Evolutionary conservation across 2,797 vertebrate species (phyloP).

Genomic region (Pagetopsis macropterus): DNA sequence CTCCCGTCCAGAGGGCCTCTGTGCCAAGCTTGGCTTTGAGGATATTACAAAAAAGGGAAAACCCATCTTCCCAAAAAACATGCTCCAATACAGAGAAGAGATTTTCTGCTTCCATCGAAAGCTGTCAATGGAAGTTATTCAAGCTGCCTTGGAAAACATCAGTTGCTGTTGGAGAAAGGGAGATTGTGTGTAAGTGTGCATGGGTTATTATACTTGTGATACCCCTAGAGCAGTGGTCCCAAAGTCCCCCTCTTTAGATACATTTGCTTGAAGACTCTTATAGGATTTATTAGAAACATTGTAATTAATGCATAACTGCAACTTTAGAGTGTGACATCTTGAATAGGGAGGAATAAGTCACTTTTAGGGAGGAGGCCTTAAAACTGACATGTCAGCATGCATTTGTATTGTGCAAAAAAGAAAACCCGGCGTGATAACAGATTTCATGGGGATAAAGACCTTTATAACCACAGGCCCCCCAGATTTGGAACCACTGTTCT

Average conservation of each 20-base stretch:
- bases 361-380: too few species aligned
- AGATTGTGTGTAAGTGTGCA: conserved; percentile 21
- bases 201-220: conserved; percentile 29
- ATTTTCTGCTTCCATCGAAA: conserved; percentile 67
- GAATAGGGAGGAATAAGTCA: too few species aligned
- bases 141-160: conserved; percentile 68
- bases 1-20: conserved; percentile 45
- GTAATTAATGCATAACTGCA: too few species aligned
- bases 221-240: not conserved
- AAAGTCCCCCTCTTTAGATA: too few species aligned
- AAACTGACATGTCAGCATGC: too few species aligned
- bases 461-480: too few species aligned
- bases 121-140: conserved; percentile 71
- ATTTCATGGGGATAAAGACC: too few species aligned
- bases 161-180: conserved; percentile 51
- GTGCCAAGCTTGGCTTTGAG: conserved; percentile 69
- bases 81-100: conserved; percentile 69
- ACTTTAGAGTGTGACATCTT: too few species aligned
- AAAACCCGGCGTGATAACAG: too few species aligned
- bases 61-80: conserved; percentile 61
- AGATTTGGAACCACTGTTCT: not conserved
- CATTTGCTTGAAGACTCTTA: too few species aligned
- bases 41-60: conserved; percentile 64
- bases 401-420: too few species aligned
- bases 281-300: too few species aligned